Conservation (phyloP, 2,888 invertebrate genomes). For the Neoscelio sp. region DNA sequence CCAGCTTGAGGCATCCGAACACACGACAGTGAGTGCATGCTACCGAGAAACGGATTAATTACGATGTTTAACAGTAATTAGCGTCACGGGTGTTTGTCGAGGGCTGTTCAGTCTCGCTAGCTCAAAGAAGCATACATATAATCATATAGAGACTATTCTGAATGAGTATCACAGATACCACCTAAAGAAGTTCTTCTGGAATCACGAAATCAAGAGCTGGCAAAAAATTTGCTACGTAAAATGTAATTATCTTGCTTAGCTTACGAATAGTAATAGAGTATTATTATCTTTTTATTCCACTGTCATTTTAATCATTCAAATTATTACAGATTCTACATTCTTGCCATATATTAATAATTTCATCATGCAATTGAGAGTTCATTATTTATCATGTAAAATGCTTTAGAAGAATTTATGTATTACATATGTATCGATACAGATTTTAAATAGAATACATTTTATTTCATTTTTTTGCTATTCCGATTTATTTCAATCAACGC, state of each 20-base stretch:
- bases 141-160: slow-evolving; percentile 39
- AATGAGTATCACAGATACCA: slow-evolving; percentile 52
- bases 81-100: slow-evolving; percentile 66
- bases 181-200: slow-evolving; percentile 6
- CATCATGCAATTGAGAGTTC: too few relatives aligned
- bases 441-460: too few relatives aligned
- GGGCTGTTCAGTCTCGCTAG: slow-evolving; percentile 42
- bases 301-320: background rate
- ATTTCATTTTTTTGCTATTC: too few relatives aligned
- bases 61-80: slow-evolving; percentile 78
- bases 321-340: slow-evolving; percentile 10
- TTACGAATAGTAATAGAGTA: background rate
- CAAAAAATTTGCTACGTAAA: slow-evolving; percentile 15
- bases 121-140: slow-evolving; percentile 37
- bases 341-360: background rate
- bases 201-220: slow-evolving; percentile 27
- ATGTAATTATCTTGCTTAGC: slow-evolving; percentile 14
- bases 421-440: too few relatives aligned
- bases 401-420: too few relatives aligned
- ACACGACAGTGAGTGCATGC: slow-evolving; percentile 61
- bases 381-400: too few relatives aligned
- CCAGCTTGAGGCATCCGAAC: slow-evolving; percentile 63
- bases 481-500: too few relatives aligned
- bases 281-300: background rate
- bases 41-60: slow-evolving; percentile 79